These are phyloP conservation scores for Dendrolimus punctatus DNA, from an alignment of 1,140 invertebrate genomes.

Conservation along the genomic window DNA sequence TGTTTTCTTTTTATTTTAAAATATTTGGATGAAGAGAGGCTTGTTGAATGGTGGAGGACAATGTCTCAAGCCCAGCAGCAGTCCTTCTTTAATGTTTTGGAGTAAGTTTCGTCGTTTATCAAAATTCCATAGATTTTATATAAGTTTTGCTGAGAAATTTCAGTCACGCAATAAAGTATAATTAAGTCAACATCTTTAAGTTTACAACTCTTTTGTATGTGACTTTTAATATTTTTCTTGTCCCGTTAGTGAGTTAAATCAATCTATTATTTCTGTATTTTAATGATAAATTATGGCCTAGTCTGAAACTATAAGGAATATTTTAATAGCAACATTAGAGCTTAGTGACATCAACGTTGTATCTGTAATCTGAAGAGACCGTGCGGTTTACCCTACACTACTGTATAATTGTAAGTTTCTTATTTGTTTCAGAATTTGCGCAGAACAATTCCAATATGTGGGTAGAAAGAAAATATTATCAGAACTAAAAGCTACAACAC, in stretches of 20 bases:
- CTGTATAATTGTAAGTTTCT: too few relatives aligned
- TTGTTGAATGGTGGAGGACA: conserved; percentile 93
- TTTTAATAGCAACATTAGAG: too few relatives aligned
- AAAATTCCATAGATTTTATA: neutral
- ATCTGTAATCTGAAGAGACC: too few relatives aligned
- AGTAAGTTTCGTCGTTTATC: conserved; percentile 73
- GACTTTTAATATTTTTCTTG: too few relatives aligned
- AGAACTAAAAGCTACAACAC: conserved; percentile 46
- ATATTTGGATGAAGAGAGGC: conserved; percentile 88
- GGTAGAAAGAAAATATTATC: conserved; percentile 83
- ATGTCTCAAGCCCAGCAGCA: conserved; percentile 83
- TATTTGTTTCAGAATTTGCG: conserved; percentile 77
- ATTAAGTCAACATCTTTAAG: neutral
- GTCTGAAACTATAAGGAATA: too few relatives aligned
- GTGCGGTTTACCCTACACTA: too few relatives aligned
- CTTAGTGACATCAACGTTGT: too few relatives aligned
- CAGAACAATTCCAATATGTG: conserved; percentile 91
- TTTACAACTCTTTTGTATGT: too few relatives aligned
- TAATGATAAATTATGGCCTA: too few relatives aligned
- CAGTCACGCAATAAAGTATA: neutral
- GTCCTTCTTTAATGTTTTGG: conserved; percentile 85
- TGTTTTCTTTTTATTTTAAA: conserved; percentile 94
- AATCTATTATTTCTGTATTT: too few relatives aligned
- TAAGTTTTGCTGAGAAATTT: too few relatives aligned
- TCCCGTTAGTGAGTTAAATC: too few relatives aligned